Conservation (phyloP, 2,113 vertebrate species). For the Zonotrichia leucophrys region DNA sequence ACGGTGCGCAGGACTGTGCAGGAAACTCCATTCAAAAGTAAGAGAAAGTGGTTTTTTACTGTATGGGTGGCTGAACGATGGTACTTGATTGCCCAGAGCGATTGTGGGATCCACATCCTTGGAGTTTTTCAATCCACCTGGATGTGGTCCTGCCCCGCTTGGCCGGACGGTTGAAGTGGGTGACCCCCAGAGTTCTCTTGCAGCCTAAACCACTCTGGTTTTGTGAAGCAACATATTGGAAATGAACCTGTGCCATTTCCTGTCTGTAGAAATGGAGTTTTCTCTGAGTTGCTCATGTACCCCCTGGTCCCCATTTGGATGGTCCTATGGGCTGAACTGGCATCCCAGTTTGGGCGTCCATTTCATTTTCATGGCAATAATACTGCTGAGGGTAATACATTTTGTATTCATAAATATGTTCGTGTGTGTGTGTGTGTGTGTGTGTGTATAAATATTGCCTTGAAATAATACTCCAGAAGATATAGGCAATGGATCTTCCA, state of each 20-base stretch:
- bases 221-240: neutral
- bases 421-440: accelerated
- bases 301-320: accelerated
- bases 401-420: neutral
- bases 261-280: neutral
- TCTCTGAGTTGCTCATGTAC: neutral
- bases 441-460: too few species aligned
- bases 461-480: neutral
- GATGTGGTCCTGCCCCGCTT: neutral
- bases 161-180: neutral
- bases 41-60: accelerated
- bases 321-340: accelerated
- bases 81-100: accelerated
- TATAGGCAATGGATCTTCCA: neutral
- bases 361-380: neutral
- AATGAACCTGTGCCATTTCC: neutral
- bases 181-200: neutral
- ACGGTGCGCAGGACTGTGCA: accelerated
- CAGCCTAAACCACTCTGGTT: neutral
- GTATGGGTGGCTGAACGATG: accelerated
- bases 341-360: accelerated
- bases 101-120: too few species aligned
- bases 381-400: neutral
- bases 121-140: accelerated
- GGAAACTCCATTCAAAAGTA: accelerated